Conservation (phyloP, 2,797 vertebrate species). For the Melopsittacus undulatus region DNA sequence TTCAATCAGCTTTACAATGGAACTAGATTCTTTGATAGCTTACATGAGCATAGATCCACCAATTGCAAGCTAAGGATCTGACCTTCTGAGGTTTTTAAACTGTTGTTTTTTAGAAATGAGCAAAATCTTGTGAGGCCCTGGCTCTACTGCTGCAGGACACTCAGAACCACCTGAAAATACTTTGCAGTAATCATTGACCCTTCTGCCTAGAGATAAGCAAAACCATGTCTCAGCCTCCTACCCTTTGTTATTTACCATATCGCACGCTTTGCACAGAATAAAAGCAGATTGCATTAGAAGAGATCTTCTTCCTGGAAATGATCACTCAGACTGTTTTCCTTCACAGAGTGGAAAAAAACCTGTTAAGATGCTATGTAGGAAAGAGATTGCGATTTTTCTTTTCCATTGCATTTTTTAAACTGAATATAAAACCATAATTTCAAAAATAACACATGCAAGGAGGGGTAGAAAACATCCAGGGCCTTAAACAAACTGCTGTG, state of each 20-base stretch:
- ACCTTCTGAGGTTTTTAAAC: background rate
- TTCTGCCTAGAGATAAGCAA: background rate
- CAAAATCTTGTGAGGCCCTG: background rate
- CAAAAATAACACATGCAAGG: background rate
- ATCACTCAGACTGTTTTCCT: background rate
- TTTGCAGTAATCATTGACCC: background rate
- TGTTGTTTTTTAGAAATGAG: background rate
- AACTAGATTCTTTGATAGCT: background rate
- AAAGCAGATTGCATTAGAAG: background rate
- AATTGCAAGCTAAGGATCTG: background rate
- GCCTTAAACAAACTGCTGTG: background rate
- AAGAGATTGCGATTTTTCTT: background rate
- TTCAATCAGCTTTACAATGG: background rate
- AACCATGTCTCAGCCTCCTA: background rate
- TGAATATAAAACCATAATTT: background rate
- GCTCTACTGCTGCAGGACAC: background rate
- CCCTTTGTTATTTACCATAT: background rate
- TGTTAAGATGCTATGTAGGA: background rate
- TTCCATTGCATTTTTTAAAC: background rate
- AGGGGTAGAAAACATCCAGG: accelerated
- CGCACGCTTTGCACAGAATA: background rate
- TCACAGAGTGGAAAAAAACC: background rate
- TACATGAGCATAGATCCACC: background rate
- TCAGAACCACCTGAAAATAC: background rate
- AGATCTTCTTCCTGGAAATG: background rate